Base-by-base conservation (phyloP, 2,888 invertebrate genomes). In the Cryptocheilus praepositus region DNA sequence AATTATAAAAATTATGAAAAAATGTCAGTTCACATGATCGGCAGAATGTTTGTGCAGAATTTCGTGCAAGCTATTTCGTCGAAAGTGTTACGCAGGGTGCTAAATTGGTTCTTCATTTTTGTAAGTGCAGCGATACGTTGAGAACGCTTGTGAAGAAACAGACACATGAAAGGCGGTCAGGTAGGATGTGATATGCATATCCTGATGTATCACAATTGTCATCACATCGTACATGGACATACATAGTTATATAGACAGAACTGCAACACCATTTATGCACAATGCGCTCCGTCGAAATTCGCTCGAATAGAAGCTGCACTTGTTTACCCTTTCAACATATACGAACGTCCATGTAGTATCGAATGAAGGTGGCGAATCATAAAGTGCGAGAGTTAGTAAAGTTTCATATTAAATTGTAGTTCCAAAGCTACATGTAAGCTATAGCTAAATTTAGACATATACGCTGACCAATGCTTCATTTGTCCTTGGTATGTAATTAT, bases 361-460 rank as follows among this genome's bases (percentile, higher is more conserved):
- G 8, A 56, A 55, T 43, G 19, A 56, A 44, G 28, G 11, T 44
- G 56, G 19, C 36, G 36, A 56, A 44, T 43, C 16, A 21, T 43
- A 56, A 11, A 7, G 36, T 36, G 60, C 45, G 55, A 61, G 56
- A 61, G 73, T 63, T 55, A 69, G 71, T 57, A 28, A 70, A 73
- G 62, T 56, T 62, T 72, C 60, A 59, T 62, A 60, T 64, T 53
- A 74, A 71, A 76, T 75, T 78, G 80, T 81, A 81, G 76, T 76
- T 75, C 80, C 86, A 85, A 64, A 79, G 81, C 81, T 86, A 87
- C 82, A 80, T 74, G 84, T 49, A 36, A 82, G 81, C 82, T 88
- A 88, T 73, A 82, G 78, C 83, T 88, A 88, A 83, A 85, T 88
- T 88, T 88, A 88, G 88, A 88, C 86, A 88, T 85, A 85, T 86